Conservation (phyloP, 2,888 invertebrate genomes). For the Acanthosepion lycidas region DNA sequence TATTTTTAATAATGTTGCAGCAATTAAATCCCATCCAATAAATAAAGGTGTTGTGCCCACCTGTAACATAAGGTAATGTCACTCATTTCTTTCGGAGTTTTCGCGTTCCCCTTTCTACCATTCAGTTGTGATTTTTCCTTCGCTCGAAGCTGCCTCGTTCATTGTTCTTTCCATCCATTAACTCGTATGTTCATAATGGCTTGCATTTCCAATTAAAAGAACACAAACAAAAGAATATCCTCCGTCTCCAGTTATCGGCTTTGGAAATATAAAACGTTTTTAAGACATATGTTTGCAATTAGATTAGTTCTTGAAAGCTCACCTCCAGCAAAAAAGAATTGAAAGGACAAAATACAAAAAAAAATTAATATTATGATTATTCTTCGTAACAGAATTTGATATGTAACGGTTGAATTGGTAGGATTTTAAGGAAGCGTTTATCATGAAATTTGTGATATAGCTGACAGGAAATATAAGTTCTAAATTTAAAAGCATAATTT, state of each 20-base stretch:
- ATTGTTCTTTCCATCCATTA: conserved; percentile 4
- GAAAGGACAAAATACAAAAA: not conserved
- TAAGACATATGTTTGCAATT: conserved; percentile 8
- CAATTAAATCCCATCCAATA: not conserved
- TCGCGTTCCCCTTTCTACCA: not conserved
- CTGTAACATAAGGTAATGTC: not conserved
- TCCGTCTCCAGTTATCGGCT: not conserved
- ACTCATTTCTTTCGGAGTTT: not conserved
- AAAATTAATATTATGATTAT: not conserved
- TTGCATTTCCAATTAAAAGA: not conserved
- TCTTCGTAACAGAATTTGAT: not conserved
- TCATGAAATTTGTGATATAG: not conserved
- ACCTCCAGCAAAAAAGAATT: not conserved
- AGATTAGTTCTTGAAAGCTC: conserved; percentile 33
- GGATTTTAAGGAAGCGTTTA: not conserved
- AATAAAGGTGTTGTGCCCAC: not conserved
- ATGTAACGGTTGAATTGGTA: not conserved
- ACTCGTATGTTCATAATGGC: not conserved
- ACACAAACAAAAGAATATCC: not conserved
- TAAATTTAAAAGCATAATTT: not conserved
- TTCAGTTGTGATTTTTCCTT: not conserved
- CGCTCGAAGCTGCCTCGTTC: not conserved
- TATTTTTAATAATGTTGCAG: not conserved
- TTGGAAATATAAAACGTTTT: conserved; percentile 11
- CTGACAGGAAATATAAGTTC: not conserved